Evolutionary conservation across 2,888 invertebrate genomes (phyloP), one percentile per base, ranked within the genome.

Genomic region (Hydroisotoma schaefferi): DNA sequence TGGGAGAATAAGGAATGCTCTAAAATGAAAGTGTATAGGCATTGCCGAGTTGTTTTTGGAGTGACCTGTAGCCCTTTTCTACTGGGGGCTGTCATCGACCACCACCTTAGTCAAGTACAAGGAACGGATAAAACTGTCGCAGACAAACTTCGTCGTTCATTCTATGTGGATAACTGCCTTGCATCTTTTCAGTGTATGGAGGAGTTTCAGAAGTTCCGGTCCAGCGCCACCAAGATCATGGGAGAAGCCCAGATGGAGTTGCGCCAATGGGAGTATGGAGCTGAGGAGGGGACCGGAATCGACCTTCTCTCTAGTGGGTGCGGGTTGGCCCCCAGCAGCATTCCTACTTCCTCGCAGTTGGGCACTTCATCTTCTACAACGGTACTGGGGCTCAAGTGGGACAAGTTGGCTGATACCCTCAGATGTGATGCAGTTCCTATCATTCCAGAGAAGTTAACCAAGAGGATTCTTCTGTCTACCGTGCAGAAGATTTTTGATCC

Each of bases 11-110:
- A n/a, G n/a, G n/a, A n/a, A n/a, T n/a, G n/a, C n/a, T n/a, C n/a
- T n/a, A n/a, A n/a, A n/a, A n/a, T n/a, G n/a, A n/a, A n/a, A n/a
- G n/a, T n/a, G n/a, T n/a, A n/a, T n/a, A n/a, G n/a, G n/a, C n/a
- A n/a, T n/a, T n/a, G n/a, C n/a, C n/a, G n/a, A n/a, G n/a, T 74
- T 3, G 70, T 73, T 1, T 74, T 74, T 47, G 74, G 73, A 1
- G 52, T 51, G 2, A 51, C 51, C 1, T 37, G 43, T 1, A 60
- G 60, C 22, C 55, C 55, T 0, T 25, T 72, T 60, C 43, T 73
- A 15, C 57, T 74, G 10, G 71, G 64, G 1, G 73, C 71, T 1
- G 63, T 68, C 0, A 64, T 74, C 2, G 52, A 68, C 15, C 51
- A 68, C 49, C 73, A 73, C 58, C 58, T 74, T 3, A 29, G 40